Evolutionary conservation across 2,113 vertebrate genomes (phyloP), one percentile per base, ranked within the genome.

Genomic region (Spheniscus mendiculus): DNA sequence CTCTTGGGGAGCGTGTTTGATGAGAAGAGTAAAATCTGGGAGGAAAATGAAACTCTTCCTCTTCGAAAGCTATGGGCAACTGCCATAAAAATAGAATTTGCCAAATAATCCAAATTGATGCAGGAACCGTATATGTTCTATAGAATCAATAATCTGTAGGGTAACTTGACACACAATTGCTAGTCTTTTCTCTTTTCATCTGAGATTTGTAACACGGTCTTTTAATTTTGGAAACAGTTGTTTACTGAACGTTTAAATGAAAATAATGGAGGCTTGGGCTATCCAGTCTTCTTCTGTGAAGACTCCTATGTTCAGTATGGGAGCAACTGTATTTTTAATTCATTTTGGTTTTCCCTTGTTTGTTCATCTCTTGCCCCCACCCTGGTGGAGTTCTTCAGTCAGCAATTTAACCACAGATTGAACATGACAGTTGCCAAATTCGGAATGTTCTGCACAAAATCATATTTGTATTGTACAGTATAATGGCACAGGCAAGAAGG

Each of bases 381-480:
- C 61, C 81, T 27, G 15, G 40, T 70, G 59, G 71, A 85, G 81
- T 77, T 86, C 70, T 89, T 87, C 72, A 58, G 89, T 96, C 81
- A 95, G 87, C 84, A 74, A 4, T 83, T 87, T 91, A 73, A 47
- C 66, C 87, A 58, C 63, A 90, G 93, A 94, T 91, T 96, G 91
- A 85, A 92, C 66, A 29, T 90, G 94, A 77, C 91, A 95, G 82
- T 94, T 97, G 74, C 89, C 84, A 87, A 95, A 96, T 96, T 94
- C 87, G 78, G 79, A 79, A n/a, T 4, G 84, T 89, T 95, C 91
- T 96, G 89, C 95, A 78, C 78, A 94, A 61, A 85, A 78, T 96
- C 83, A 59, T n/a, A 4, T 71, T 82, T 83, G 45, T 42, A 3
- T 72, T 78, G 66, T 72, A n/a, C 73, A 85, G 34, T 30, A 30